Conservation (phyloP, 1,140 invertebrate genomes). For the Orchesella cincta region DNA sequence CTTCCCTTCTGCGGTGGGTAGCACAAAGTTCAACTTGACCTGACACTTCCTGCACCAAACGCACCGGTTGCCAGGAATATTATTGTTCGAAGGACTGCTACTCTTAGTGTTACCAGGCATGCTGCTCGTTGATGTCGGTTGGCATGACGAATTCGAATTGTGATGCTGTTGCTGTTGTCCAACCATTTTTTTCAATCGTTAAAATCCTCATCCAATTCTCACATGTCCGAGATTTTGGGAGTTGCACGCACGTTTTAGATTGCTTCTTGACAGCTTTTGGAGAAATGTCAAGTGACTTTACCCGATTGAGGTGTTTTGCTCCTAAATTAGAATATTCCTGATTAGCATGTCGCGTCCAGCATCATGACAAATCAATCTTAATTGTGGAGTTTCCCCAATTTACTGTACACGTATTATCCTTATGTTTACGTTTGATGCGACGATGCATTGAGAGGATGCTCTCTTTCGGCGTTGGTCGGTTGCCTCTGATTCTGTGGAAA, state of each 20-base stretch:
- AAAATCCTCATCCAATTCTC: no score
- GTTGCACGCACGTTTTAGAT: no score
- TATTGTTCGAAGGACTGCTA: neutral
- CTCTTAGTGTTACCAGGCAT: neutral
- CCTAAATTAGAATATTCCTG: no score
- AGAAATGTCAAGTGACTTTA: neutral
- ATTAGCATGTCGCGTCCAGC: neutral
- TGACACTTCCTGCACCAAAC: conserved; percentile 84
- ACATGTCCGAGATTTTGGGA: no score
- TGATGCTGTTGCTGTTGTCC: neutral
- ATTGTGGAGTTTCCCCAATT: no score
- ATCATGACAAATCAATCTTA: neutral
- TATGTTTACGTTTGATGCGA: neutral
- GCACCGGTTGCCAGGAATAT: conserved; percentile 57
- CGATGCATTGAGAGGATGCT: neutral
- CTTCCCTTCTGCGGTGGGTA: conserved; percentile 78
- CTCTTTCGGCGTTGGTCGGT: neutral
- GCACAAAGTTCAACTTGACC: conserved; percentile 77
- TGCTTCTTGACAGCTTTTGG: no score
- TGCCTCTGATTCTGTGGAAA: no score
- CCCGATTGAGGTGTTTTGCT: neutral
- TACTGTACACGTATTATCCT: no score
- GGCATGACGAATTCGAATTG: neutral
- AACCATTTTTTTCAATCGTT: neutral
- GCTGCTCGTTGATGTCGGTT: neutral